Conservation (phyloP, 1,140 invertebrate genomes). For the Amphibalanus amphitrite region DNA sequence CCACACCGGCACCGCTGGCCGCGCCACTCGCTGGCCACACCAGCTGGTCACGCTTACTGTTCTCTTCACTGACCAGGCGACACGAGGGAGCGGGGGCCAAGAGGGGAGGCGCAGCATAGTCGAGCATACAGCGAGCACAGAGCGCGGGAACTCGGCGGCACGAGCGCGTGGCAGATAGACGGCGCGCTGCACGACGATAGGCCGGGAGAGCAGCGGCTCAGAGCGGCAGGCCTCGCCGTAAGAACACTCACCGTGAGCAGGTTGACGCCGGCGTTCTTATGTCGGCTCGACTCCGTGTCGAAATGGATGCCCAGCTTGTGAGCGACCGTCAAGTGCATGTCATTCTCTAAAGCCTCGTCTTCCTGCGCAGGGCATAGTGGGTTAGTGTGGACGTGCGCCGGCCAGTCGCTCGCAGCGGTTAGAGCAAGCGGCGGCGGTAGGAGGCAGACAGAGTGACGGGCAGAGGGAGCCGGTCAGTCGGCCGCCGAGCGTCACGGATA, state of each 20-base stretch:
- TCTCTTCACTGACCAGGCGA: too few species aligned
- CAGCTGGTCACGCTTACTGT: too few species aligned
- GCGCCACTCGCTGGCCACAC: too few species aligned
- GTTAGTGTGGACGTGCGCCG: neutral
- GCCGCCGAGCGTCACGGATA: too few species aligned
- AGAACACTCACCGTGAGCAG: conserved; percentile 27
- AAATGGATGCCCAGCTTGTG: conserved; percentile 26
- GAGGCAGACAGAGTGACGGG: too few species aligned
- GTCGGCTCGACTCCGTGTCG: conserved; percentile 23
- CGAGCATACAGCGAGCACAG: neutral
- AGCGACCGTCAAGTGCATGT: conserved; percentile 24
- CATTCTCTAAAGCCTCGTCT: conserved; percentile 25
- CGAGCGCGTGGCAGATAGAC: too few species aligned
- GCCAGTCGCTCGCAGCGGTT: too few species aligned
- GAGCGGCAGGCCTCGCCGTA: neutral
- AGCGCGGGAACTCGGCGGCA: too few species aligned
- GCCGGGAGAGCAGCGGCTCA: too few species aligned
- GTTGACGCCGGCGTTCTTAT: conserved; percentile 25
- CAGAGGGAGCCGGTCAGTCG: too few species aligned
- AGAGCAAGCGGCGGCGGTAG: too few species aligned
- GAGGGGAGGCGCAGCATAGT: neutral
- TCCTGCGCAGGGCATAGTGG: conserved; percentile 21
- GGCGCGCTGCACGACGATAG: too few species aligned
- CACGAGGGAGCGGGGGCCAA: neutral
- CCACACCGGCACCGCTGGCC: neutral